Conservation (phyloP, 2,797 vertebrate species). For the Gymnoscopelus braueri region DNA sequence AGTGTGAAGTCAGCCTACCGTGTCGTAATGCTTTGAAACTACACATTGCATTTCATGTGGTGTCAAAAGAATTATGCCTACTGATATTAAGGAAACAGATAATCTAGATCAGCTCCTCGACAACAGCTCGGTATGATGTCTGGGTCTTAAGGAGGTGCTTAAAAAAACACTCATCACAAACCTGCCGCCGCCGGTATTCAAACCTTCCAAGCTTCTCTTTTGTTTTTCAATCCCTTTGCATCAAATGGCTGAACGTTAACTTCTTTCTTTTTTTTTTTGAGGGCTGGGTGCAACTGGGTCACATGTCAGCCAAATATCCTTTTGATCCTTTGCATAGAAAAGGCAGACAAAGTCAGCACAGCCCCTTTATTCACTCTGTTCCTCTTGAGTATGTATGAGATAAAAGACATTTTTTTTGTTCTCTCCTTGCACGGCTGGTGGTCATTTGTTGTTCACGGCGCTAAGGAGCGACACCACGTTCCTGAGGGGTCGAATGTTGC, state of each 20-base stretch:
- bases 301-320: conserved; percentile 54
- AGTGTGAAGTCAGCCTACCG: neutral
- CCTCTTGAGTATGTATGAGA: conserved; percentile 28
- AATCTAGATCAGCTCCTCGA: conserved; percentile 7
- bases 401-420: conserved; percentile 48
- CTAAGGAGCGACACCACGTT: conserved; percentile 6
- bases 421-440: conserved; percentile 29
- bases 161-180: conserved; percentile 29
- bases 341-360: conserved; percentile 40
- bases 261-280: conserved; percentile 32
- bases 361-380: conserved; percentile 36
- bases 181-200: conserved; percentile 42
- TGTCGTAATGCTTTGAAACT: conserved; percentile 9
- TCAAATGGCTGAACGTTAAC: conserved; percentile 52
- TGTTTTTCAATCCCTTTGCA: conserved; percentile 44
- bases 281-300: conserved; percentile 33
- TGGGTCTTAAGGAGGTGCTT: conserved; percentile 22
- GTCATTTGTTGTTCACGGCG: conserved; percentile 28
- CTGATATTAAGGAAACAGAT: conserved; percentile 29
- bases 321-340: conserved; percentile 61
- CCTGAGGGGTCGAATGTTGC: neutral
- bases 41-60: conserved; percentile 5
- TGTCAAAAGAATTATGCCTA: conserved; percentile 9
- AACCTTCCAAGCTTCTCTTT: conserved; percentile 36
- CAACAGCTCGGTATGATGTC: conserved; percentile 8